A percentile compares a stretch with the other conserved stretches of the same genome.
These are phyloP conservation scores for Phaetusa simplex DNA, from an alignment of 2,113 vertebrate species.

Conservation along the genomic window DNA sequence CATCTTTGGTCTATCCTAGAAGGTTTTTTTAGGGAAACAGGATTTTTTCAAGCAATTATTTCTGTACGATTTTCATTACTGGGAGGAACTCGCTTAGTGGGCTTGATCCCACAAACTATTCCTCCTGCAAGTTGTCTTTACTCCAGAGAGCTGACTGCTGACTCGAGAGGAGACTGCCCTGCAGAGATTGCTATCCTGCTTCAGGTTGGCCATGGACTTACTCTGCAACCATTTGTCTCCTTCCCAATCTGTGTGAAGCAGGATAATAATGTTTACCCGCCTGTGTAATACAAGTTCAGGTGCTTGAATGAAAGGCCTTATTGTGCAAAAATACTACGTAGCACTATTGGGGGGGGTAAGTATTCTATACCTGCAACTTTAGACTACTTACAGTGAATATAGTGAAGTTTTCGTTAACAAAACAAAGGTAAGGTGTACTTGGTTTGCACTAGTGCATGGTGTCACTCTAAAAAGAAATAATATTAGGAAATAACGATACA, in stretches of 20 bases:
- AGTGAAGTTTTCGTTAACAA: neutral
- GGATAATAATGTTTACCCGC: slow-evolving; percentile 48
- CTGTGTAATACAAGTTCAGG: slow-evolving; percentile 29
- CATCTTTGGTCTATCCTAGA: neutral
- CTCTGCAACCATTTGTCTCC: neutral
- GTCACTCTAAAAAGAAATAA: neutral
- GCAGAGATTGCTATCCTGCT: neutral
- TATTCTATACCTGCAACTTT: neutral
- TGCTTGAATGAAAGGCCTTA: slow-evolving; percentile 30
- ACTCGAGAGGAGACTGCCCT: neutral
- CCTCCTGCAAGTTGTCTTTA: neutral
- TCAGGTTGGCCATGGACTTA: neutral
- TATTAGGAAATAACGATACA: neutral
- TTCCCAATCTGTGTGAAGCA: neutral
- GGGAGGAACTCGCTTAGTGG: neutral
- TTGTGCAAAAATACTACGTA: slow-evolving; percentile 13
- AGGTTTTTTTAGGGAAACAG: neutral
- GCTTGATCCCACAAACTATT: neutral
- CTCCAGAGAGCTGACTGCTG: neutral
- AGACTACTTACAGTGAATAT: neutral
- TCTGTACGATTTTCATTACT: neutral
- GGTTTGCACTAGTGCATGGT: neutral
- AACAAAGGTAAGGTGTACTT: neutral
- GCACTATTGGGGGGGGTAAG: neutral
- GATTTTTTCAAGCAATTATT: neutral